Conservation (phyloP, 1,140 invertebrate genomes). For the Drosophila nebulosa region DNA sequence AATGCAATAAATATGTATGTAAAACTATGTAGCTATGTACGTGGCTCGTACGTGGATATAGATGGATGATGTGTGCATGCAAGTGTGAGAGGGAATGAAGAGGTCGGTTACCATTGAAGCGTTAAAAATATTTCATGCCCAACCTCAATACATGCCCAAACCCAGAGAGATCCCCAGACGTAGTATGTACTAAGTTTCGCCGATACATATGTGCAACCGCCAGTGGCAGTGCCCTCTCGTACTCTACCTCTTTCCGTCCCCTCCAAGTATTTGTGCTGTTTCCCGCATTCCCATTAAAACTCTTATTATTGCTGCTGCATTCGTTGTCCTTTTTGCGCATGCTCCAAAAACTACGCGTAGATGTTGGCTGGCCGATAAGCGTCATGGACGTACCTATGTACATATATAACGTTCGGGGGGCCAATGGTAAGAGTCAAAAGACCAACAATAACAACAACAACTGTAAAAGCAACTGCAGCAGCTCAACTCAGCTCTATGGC, state of each 20-base stretch:
- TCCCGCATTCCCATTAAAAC: slow-evolving; percentile 1
- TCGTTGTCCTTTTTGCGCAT: slow-evolving; percentile 44
- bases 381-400: slow-evolving; percentile 29
- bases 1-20: slow-evolving; percentile 66
- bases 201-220: background rate
- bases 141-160: slow-evolving; percentile 12
- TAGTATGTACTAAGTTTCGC: background rate
- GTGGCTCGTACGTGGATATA: background rate
- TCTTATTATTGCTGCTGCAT: slow-evolving; percentile 1
- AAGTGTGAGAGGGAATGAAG: background rate
- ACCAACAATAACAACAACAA: background rate
- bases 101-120: slow-evolving; percentile 52
- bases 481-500: slow-evolving; percentile 28
- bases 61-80: background rate
- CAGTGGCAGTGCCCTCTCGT: background rate
- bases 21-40: slow-evolving; percentile 5
- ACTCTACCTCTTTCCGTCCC: background rate
- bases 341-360: slow-evolving; percentile 55
- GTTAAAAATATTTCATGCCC: slow-evolving; percentile 68
- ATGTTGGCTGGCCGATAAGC: slow-evolving; percentile 51
- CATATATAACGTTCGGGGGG: slow-evolving; percentile 32
- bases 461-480: background rate
- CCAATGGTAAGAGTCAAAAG: background rate
- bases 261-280: background rate
- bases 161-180: background rate